These are phyloP conservation scores for Climacteris rufus DNA, from an alignment of 2,113 vertebrate species.

Conservation along the genomic window DNA sequence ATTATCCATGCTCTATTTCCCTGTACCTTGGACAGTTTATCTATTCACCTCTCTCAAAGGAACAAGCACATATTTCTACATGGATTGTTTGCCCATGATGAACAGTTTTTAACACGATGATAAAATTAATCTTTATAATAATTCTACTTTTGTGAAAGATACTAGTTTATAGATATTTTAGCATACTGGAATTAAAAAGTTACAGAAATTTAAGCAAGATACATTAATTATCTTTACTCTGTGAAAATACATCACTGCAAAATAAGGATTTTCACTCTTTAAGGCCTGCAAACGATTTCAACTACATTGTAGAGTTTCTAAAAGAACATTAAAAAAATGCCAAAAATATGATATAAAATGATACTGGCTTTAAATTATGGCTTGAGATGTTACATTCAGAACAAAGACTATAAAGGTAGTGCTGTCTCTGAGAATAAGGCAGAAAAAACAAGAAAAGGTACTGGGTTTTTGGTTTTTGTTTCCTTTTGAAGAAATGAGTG, in stretches of 20 bases:
- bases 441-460: background rate
- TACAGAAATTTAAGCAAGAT: conserved; percentile 20
- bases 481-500: background rate
- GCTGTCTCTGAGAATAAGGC: background rate
- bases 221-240: background rate
- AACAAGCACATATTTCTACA: conserved; percentile 69
- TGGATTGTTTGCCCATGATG: conserved; percentile 62
- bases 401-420: background rate
- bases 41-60: conserved; percentile 77
- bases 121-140: conserved; percentile 14
- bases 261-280: conserved; percentile 29
- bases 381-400: conserved; percentile 9
- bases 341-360: background rate
- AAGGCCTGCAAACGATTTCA: conserved; percentile 47
- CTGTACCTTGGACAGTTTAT: conserved; percentile 80
- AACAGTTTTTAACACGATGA: conserved; percentile 24
- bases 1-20: conserved; percentile 95
- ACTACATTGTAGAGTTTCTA: conserved; percentile 31
- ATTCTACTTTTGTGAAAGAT: conserved; percentile 22
- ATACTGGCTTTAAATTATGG: conserved; percentile 36
- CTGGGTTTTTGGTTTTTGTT: background rate
- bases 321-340: background rate
- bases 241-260: background rate
- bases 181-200: conserved; percentile 9
- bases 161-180: background rate